Evolutionary conservation across 2,888 invertebrate genomes (phyloP), one percentile per base, ranked within the genome.

Genomic region (Nowickia ferox): DNA sequence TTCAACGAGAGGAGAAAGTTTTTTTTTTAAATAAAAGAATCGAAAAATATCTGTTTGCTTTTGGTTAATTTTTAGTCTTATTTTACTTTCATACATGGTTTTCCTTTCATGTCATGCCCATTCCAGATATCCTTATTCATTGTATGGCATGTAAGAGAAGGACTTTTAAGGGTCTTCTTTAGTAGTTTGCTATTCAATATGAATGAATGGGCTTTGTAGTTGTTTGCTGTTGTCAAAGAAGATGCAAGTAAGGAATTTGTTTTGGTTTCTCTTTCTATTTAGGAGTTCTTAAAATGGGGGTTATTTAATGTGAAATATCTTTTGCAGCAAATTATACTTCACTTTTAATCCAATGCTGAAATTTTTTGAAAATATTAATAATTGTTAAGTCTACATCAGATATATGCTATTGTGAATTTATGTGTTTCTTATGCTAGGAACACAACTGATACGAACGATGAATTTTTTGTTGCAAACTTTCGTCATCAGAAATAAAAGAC

Each of bases 71-170:
- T 30, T 30, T 6, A 30, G 30, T 46, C 74, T 46, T 74, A 38
- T 78, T 10, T 55, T 22, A 40, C 72, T 65, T 57, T 42, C n/a
- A 15, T 66, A 30, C 13, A 4, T 69, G 10, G 44, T 44, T 65
- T 71, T 80, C 71, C 55, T 71, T 78, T 83, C 19, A 72, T 68
- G 74, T 75, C 57, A 51, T 53, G 80, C n/a, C 71, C 59, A 75
- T 71, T 84, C 80, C 69, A 57, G 84, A 76, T 84, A 75, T 84
- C 71, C 75, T 71, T 57, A 13, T n/a, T 38, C 44, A 19, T 59
- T 77, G 19, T 8, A 9, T 13, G 11, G 11, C 53, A 5, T 6
- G 6, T 5, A 9, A 42, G 2, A 55, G 13, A 3, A 13, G 15
- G 17, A 19, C 11, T 40, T 51, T 38, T 65, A 11, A 46, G 69